Evolutionary conservation across 2,888 invertebrate genomes (phyloP).

Genomic region (Erynnis tages): DNA sequence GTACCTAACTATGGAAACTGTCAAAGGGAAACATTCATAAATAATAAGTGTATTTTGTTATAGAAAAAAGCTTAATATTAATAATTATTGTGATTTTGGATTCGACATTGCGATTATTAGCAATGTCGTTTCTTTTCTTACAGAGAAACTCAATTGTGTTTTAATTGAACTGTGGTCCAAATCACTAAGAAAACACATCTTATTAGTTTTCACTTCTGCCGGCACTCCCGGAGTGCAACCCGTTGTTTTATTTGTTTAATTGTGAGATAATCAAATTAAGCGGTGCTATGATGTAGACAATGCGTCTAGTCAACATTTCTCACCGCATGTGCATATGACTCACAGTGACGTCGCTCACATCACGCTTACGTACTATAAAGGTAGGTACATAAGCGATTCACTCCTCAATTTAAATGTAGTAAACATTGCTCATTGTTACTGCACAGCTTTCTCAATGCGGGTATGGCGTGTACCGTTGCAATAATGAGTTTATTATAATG

Average conservation of each 20-base stretch:
- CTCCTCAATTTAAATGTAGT: constrained; percentile 11
- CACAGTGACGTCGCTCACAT: constrained; percentile 61
- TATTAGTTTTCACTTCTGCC: too few relatives aligned
- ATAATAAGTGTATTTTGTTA: too few relatives aligned
- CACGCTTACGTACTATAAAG: constrained; percentile 56
- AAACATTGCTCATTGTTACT: constrained; percentile 14
- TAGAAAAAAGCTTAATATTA: too few relatives aligned
- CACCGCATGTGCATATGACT: constrained; percentile 64
- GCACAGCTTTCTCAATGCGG: constrained; percentile 12
- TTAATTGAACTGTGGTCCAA: too few relatives aligned
- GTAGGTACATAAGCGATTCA: constrained; percentile 36
- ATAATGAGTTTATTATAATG: neutral
- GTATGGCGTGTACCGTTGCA: neutral
- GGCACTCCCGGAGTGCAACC: too few relatives aligned
- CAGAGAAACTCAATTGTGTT: too few relatives aligned
- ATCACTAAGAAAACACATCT: too few relatives aligned
- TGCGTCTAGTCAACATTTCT: constrained; percentile 70
- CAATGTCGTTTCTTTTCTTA: too few relatives aligned
- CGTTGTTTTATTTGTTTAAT: constrained; percentile 56
- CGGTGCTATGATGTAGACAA: constrained; percentile 68
- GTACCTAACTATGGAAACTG: too few relatives aligned
- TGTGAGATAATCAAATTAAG: constrained; percentile 74
- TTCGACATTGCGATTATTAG: too few relatives aligned
- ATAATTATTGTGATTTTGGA: too few relatives aligned
- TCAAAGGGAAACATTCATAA: too few relatives aligned